Evolutionary conservation across 2,797 vertebrate genomes (phyloP), one percentile per base, ranked within the genome.

Genomic region (Myotis pilosus): DNA sequence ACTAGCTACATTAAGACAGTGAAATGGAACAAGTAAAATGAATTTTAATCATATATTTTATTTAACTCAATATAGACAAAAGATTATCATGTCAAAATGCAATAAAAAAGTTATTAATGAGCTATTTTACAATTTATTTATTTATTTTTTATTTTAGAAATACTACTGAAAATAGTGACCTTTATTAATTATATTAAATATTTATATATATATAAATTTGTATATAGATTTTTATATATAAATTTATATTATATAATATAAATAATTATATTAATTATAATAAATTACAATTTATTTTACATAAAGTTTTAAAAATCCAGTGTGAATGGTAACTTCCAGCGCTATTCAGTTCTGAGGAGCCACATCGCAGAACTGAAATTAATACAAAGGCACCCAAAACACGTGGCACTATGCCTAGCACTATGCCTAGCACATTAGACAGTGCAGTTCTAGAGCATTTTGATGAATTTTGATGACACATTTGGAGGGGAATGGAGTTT

Each of bases 21-120:
- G 3, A 86, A 44, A 69, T 57, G 64, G 20, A 84, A 72, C 12
- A 41, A 33, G 2, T 69, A 53, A 93, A 68, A 75, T 49, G 57
- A 83, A 53, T 78, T 92, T 85, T 33, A 92, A 33, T 89, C 69
- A 44, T 62, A 38, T 55, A 47, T 80, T 92, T 94, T 74, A 81
- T 44, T 89, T 41, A 81, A 92, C 4, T 23, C 2, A 57, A 19
- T 36, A 60, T 12, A 68, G 57, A 16, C 22, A 47, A 68, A 51
- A 80, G 41, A 53, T 30, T 81, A n/a, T 47, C 0, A 78, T 93
- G 83, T 93, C 20, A 47, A 71, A 44, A 49, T 33, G 3, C n/a
- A 66, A 66, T 84, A 87, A 55, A 49, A 49, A 41, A 51, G 3
- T 66, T 88, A 33, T 51, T 68, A 55, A 64, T 79, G 38, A 85